Percentiles rank a stretch among this genome's conserved stretches.
phyloP scores from a whole-genome alignment of 2,888 invertebrate species.

The Caenorhabditis imperialis region DNA sequence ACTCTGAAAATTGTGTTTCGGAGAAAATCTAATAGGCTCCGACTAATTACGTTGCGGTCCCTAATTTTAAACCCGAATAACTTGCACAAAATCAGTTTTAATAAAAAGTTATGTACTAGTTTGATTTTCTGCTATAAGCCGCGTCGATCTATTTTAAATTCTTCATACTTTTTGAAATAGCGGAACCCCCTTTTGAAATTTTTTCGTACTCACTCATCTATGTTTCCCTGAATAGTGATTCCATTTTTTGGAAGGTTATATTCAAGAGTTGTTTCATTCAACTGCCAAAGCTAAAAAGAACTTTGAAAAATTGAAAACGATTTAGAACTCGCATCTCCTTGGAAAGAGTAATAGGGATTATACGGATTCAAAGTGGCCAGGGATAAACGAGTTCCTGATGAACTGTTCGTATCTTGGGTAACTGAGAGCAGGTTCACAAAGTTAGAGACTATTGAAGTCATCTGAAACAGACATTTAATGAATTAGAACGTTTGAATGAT shows the following conservation, averaged over 20 bases:
- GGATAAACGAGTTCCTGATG: conserved; percentile 1
- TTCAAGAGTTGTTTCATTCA: neutral
- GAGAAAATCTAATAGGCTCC: no score
- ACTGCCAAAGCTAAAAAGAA: conserved; percentile 16
- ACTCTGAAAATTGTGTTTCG: no score
- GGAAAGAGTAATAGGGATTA: conserved; percentile 13
- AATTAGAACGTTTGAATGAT: neutral
- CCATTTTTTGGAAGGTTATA: conserved; percentile 7
- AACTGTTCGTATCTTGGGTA: conserved; percentile 7
- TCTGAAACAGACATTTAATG: conserved; percentile 5
- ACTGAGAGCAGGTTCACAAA: conserved; percentile 7
- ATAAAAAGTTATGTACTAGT: no score
- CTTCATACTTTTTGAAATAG: no score
- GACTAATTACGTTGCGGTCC: no score
- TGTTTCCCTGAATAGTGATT: conserved; percentile 17
- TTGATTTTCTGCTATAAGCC: no score
- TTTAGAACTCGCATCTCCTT: conserved; percentile 10
- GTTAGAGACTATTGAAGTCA: conserved; percentile 16
- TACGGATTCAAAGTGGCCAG: conserved; percentile 27
- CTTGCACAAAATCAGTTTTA: no score
- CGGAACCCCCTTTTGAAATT: no score
- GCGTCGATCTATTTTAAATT: no score
- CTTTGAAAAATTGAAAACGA: neutral
- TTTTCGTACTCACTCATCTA: conserved; percentile 29
- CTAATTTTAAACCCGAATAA: no score